A percentile compares a stretch with the other conserved stretches of the same genome.
Evolutionary conservation across 2,797 vertebrate genomes (phyloP).

Genomic region (Diplodus puntazzo): DNA sequence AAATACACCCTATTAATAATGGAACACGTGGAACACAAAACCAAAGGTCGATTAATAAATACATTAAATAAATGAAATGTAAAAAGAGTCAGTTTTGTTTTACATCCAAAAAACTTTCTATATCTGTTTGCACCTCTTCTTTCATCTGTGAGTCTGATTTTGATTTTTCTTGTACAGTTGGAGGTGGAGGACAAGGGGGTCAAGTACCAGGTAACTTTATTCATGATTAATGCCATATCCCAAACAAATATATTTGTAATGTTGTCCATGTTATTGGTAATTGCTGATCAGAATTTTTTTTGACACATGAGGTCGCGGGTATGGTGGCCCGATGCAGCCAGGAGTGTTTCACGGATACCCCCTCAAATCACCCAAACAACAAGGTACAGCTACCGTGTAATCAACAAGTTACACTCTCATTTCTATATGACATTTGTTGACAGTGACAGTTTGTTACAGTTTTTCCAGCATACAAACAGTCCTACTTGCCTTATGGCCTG

Average conservation of each 20-base stretch:
- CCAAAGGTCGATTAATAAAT: not conserved
- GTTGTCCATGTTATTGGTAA: not conserved
- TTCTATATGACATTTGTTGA: not conserved
- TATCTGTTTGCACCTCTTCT: not conserved
- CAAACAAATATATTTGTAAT: not conserved
- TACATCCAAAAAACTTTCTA: not conserved
- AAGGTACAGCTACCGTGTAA: slow-evolving; percentile 78
- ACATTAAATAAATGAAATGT: not conserved
- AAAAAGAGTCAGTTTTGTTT: too few species aligned
- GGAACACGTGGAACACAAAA: not conserved
- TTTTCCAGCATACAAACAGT: slow-evolving; percentile 39
- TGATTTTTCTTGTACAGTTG: slow-evolving; percentile 60
- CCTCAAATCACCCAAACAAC: slow-evolving; percentile 94
- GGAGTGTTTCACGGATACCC: slow-evolving; percentile 97
- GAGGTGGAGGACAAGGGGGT: slow-evolving; percentile 61
- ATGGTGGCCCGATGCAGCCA: slow-evolving; percentile 88
- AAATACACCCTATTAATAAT: not conserved
- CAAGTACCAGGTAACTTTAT: slow-evolving; percentile 58
- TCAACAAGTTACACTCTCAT: not conserved
- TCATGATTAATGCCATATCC: slow-evolving; percentile 5
- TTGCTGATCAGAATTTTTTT: not conserved
- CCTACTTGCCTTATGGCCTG: slow-evolving; percentile 41
- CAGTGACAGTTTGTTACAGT: slow-evolving; percentile 32
- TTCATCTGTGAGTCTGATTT: slow-evolving; percentile 19
- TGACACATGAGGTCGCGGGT: slow-evolving; percentile 87